Evolutionary conservation across 2,113 vertebrate species (phyloP), one percentile per base, ranked within the genome.

Genomic region (Protobothrops mucrosquamatus): DNA sequence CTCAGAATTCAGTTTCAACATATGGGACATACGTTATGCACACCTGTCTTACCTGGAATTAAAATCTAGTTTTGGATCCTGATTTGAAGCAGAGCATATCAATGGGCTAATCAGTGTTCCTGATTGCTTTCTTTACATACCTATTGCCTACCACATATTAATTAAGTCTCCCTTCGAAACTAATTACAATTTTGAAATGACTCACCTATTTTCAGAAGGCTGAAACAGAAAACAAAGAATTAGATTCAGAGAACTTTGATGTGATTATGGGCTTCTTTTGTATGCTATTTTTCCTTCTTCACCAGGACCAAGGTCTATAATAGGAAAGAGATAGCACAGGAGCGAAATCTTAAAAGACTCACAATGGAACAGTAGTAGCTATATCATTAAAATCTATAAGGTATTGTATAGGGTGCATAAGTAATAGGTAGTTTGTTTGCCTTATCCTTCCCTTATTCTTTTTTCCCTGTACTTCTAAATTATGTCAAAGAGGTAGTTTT

Each of bases 91-190:
- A 51, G 43, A 91, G 61, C 46, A 34, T 59, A 87, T 92, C 86
- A 88, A 92, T 69, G 85, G 59, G 85, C 57, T 92, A 64, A 92
- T 92, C 86, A 92, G 51, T 92, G 46, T 54, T 88, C 46, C 34
- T 88, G 85, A 92, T 64, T 88, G 48, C 85, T 92, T 92, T 88
- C 86, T 88, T 87, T 88, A 92, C 23, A 88, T 69, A 92, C n/a
- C 57, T 92, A 39, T 88, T 88, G 46, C 91, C 57, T 87, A 64
- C 56, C 10, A 51, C 61, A 64, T 88, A 88, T 92, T 88, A 92
- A 92, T 88, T 87, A 69, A 92, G n/a, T 34, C 86, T 92, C 48
- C 24, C 91, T 88, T 88, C 48, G 54, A 92, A 88, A 92, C 86
- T 92, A 88, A 92, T 92, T 88, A 69, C 46, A 88, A 54, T 92